Percentiles rank a stretch among this genome's conserved stretches.
Conservation (phyloP, 2,113 vertebrate species). For the Corvus hawaiiensis region DNA sequence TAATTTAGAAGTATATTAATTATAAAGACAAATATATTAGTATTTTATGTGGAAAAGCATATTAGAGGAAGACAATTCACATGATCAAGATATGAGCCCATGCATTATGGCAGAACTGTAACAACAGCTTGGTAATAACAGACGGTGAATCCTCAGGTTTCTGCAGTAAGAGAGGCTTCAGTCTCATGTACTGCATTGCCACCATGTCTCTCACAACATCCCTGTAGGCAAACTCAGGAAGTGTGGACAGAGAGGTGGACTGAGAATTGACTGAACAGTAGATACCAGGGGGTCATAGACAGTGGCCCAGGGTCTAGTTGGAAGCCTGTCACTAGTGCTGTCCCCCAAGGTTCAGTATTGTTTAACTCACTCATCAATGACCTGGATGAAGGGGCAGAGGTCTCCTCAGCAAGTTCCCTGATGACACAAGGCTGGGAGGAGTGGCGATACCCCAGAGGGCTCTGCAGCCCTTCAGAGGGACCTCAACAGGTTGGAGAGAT, state of each 20-base stretch:
- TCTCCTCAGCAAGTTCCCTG: background rate
- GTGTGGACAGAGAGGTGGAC: background rate
- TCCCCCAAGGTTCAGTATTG: background rate
- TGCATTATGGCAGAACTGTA: background rate
- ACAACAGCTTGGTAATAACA: background rate
- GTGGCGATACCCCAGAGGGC: background rate
- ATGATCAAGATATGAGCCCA: background rate
- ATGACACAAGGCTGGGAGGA: background rate
- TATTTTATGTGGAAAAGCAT: background rate
- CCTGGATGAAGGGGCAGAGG: background rate
- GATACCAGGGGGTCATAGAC: background rate
- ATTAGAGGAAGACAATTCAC: background rate
- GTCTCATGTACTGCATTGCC: background rate
- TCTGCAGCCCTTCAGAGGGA: background rate
- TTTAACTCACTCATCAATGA: background rate
- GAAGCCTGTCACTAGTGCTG: background rate
- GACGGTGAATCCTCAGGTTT: background rate
- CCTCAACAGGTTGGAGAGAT: background rate
- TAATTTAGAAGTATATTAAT: background rate
- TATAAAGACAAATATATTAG: background rate
- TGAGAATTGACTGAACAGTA: background rate
- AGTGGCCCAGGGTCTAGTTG: background rate
- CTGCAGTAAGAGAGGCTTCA: background rate
- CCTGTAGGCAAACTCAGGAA: background rate
- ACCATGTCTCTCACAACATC: background rate